Base-by-base conservation (phyloP, 2,888 invertebrate species). In the Chelonus formosanus region DNA sequence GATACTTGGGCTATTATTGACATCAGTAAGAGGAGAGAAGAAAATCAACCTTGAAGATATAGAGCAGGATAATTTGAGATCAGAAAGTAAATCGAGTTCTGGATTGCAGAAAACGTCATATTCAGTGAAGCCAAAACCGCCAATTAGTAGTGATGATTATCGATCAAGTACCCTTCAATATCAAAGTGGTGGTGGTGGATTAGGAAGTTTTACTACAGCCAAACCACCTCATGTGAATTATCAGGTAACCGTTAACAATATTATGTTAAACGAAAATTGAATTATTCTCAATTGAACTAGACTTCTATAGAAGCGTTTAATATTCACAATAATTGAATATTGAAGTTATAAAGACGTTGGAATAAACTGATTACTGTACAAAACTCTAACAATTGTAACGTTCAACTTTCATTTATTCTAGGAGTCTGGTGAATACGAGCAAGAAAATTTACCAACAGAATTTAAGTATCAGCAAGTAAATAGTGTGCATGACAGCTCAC, bases 41-140 rank as follows among this genome's bases (percentile, higher is more conserved):
- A 91, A 90, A 82, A 87, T 91, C 65, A 89, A 90, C 72, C 84
- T 92, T 56, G 91, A 92, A 80, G 92, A 92, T 81, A 91, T 92
- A 70, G 92, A 93, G 78, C 87, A 88, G 44, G 92, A 92, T 75
- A 91, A 90, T 76, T 81, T 90, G 61, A 87, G 87, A 60, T 88
- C 87, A 73, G 90, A 90, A 80, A 85, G 86, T 70, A 85, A 85
- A 72, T 81, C 64, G 76, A 76, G 75, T 47, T 43, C 69, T 7
- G 36, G 63, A 3, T 7, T 63, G 2, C 73, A 75, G n/a, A 77
- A 75, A 35, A 62, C 69, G 2, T 73, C 77, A 47, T 79, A 79
- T 67, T 55, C 67, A 20, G 67, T 68, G 3, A 78, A 79, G 34
- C 68, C 74, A 47, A 76, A 77, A 52, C 67, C 43, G 40, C 40